Percentiles rank a stretch among this genome's conserved stretches.
These are phyloP conservation scores for Cotesia vestalis DNA, from an alignment of 1,140 invertebrate species.

Conservation along the genomic window DNA sequence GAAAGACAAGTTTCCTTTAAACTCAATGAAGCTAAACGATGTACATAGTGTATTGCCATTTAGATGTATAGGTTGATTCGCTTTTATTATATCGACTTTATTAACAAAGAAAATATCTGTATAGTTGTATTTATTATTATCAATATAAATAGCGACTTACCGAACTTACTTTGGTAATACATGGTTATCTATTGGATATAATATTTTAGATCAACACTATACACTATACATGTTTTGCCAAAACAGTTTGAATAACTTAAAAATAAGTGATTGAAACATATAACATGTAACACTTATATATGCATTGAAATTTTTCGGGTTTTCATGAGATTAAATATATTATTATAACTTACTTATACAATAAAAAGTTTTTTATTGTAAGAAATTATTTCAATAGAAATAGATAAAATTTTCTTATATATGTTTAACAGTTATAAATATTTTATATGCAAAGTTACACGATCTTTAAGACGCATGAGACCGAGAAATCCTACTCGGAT, in stretches of 20 bases:
- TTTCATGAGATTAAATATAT: too few species aligned
- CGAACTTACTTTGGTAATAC: conserved; percentile 25
- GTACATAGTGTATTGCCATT: neutral
- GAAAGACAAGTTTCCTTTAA: conserved; percentile 31
- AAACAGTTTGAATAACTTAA: neutral
- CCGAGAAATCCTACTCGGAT: conserved; percentile 2
- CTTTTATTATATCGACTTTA: too few species aligned
- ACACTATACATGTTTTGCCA: neutral
- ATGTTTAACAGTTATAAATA: neutral
- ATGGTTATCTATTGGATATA: conserved; percentile 12
- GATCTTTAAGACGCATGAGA: conserved; percentile 3
- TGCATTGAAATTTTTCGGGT: too few species aligned
- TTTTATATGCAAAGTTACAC: conserved; percentile 10
- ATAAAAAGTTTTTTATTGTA: too few species aligned
- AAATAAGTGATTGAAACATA: neutral
- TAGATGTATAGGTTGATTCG: too few species aligned
- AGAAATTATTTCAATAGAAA: too few species aligned
- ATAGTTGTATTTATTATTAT: too few species aligned
- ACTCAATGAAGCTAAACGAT: conserved; percentile 16
- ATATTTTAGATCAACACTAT: conserved; percentile 5
- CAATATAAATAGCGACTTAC: neutral
- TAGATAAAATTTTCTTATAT: neutral
- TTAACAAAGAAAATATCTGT: too few species aligned
- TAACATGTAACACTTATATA: too few species aligned
- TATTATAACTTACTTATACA: too few species aligned